phyloP scores from a whole-genome alignment of 2,888 invertebrate species.

The Ypsolopha sequella region DNA sequence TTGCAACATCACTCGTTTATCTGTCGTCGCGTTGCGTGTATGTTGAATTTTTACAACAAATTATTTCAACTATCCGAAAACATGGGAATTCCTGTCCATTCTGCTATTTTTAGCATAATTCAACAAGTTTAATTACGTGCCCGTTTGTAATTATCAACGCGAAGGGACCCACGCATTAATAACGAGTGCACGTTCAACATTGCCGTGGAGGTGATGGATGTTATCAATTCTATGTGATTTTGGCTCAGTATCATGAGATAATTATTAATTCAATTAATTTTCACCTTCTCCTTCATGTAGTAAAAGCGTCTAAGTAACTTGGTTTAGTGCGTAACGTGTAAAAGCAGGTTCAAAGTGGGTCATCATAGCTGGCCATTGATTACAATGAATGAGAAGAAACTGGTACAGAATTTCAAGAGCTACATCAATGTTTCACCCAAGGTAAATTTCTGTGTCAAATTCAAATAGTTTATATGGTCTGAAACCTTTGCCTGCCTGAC shows the following conservation, averaged over 20 bases:
- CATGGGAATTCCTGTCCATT: slow-evolving; percentile 11
- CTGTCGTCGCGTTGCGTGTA: slow-evolving; percentile 19
- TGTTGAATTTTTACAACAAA: slow-evolving; percentile 12
- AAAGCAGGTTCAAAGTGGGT: slow-evolving; percentile 37
- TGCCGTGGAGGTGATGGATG: slow-evolving; percentile 27
- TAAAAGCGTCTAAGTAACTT: neutral
- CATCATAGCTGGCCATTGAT: slow-evolving; percentile 18
- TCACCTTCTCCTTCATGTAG: neutral
- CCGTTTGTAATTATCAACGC: neutral
- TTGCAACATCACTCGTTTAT: slow-evolving; percentile 3
- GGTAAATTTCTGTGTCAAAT: slow-evolving; percentile 29
- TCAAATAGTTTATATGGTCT: too few species aligned
- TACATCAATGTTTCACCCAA: slow-evolving; percentile 61
- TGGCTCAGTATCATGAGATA: slow-evolving; percentile 36
- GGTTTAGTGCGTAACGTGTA: slow-evolving; percentile 14
- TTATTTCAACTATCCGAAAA: slow-evolving; percentile 4
- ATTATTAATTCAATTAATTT: slow-evolving; percentile 19
- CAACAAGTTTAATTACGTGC: slow-evolving; percentile 11
- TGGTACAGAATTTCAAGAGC: slow-evolving; percentile 68
- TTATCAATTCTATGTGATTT: slow-evolving; percentile 38
- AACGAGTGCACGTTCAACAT: neutral
- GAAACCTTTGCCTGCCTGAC: too few species aligned
- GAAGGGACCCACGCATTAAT: slow-evolving; percentile 5
- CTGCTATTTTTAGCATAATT: slow-evolving; percentile 11
- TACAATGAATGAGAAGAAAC: slow-evolving; percentile 68